These are phyloP conservation scores for Pseudorhombus dupliciocellatus DNA, from an alignment of 2,113 vertebrate genomes.

Conservation along the genomic window DNA sequence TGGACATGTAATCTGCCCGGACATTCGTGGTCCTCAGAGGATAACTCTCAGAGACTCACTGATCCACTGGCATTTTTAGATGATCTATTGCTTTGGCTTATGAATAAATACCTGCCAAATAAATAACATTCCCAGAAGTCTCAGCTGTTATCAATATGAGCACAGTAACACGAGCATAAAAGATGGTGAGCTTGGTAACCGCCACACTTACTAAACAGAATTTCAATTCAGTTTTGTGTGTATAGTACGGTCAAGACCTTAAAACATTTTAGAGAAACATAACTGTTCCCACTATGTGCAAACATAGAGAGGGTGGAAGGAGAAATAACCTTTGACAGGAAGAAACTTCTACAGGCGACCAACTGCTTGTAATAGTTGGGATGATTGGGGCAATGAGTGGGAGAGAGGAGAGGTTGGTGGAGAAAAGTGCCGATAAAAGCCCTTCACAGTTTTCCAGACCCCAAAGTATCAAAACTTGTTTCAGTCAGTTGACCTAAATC, in stretches of 20 bases:
- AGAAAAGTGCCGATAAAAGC: not conserved
- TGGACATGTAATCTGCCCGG: not conserved
- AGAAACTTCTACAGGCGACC: too few species aligned
- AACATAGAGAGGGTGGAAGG: too few species aligned
- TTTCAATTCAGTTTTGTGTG: too few species aligned
- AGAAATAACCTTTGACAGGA: too few species aligned
- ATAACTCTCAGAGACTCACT: not conserved
- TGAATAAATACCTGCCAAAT: not conserved
- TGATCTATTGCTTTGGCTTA: too few species aligned
- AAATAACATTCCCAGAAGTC: not conserved
- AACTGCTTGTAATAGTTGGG: too few species aligned
- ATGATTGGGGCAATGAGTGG: too few species aligned
- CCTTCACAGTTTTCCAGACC: not conserved
- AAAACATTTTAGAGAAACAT: too few species aligned
- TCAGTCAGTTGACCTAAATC: not conserved
- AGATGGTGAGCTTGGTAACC: not conserved
- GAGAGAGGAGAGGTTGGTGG: too few species aligned
- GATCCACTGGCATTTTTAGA: not conserved
- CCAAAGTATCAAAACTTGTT: not conserved
- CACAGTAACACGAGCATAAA: not conserved
- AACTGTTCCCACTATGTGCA: too few species aligned
- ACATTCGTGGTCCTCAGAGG: not conserved
- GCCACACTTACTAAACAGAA: not conserved
- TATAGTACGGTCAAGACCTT: too few species aligned
- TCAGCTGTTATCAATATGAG: not conserved